Percentiles rank a stretch among this genome's conserved stretches.
Evolutionary conservation across 2,797 vertebrate species (phyloP).

Genomic region (Sus cebifrons): DNA sequence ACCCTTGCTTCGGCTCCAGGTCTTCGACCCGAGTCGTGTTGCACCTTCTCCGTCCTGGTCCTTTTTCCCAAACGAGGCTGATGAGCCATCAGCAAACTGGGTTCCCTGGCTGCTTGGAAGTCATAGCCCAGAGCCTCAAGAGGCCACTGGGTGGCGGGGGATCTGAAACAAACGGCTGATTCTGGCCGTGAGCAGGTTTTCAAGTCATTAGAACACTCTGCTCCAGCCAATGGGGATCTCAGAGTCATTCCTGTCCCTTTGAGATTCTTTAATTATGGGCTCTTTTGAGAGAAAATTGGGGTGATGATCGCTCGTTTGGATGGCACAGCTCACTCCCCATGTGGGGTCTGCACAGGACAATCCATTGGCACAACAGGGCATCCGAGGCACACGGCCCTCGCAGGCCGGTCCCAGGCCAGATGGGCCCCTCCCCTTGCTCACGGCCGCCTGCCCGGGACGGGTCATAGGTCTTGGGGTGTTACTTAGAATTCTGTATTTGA

Average conservation of each 20-base stretch:
- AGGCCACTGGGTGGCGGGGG: background rate
- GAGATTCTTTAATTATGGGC: background rate
- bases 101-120: slow-evolving; percentile 55
- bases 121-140: background rate
- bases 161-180: background rate
- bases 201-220: background rate
- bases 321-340: background rate
- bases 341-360: background rate
- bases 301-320: background rate
- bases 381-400: rapidly evolving
- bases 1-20: background rate
- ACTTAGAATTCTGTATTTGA: background rate
- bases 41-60: background rate
- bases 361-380: background rate
- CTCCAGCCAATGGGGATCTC: background rate
- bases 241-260: background rate
- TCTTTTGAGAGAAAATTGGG: slow-evolving; percentile 30
- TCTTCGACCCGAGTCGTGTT: background rate
- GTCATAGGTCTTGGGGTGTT: background rate
- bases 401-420: background rate
- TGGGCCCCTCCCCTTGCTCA: rapidly evolving
- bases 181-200: background rate
- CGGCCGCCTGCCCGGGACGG: background rate
- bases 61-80: slow-evolving; percentile 50
- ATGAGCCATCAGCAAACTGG: slow-evolving; percentile 70